Conservation (phyloP, 1,140 invertebrate species). For the Theocolax elegans region DNA sequence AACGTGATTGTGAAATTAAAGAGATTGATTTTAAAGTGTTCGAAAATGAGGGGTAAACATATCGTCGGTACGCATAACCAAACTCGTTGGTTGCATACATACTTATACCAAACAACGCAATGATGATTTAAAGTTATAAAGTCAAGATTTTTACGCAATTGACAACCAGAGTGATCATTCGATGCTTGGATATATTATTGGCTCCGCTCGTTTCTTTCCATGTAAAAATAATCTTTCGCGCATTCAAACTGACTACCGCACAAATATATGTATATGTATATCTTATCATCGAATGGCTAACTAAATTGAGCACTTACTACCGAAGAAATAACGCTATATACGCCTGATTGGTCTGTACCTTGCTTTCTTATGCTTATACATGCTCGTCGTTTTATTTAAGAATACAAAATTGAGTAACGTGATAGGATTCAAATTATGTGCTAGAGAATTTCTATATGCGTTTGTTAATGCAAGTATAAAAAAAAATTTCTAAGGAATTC, state of each 20-base stretch:
- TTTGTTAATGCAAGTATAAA: too few species aligned
- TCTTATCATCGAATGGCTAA: conserved; percentile 2
- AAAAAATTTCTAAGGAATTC: too few species aligned
- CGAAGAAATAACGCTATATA: background rate
- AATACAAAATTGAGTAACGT: background rate
- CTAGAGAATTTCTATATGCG: too few species aligned
- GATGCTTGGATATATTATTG: conserved; percentile 16
- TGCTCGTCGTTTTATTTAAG: conserved; percentile 12
- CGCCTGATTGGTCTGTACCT: conserved; percentile 21
- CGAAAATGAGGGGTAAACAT: background rate
- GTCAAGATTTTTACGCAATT: conserved; percentile 20
- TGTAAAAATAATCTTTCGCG: background rate
- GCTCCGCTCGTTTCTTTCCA: background rate
- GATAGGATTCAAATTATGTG: background rate
- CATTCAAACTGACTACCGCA: background rate
- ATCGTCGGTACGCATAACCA: too few species aligned
- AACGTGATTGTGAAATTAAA: conserved; percentile 41
- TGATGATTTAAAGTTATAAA: conserved; percentile 9
- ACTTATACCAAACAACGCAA: background rate
- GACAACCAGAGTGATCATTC: background rate
- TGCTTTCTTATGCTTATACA: background rate
- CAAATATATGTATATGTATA: background rate
- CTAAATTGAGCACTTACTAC: conserved; percentile 26
- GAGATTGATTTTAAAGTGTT: conserved; percentile 38
- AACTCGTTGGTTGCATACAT: too few species aligned